These are phyloP conservation scores for Drosophila phalerata DNA, from an alignment of 2,888 invertebrate genomes.

Conservation along the genomic window DNA sequence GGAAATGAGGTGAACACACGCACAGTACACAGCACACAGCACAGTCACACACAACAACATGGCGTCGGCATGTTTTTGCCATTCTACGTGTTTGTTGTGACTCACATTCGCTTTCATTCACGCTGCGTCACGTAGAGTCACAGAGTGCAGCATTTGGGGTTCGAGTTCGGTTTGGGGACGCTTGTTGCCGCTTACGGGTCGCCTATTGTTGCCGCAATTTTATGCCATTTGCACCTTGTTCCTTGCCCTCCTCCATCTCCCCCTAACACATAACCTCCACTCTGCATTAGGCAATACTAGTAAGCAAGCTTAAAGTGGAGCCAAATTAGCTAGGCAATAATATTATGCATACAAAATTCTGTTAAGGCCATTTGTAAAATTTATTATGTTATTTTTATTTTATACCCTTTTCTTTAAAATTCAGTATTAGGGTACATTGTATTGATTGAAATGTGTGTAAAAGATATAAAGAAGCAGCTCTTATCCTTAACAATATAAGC, in stretches of 20 bases:
- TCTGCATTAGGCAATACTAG: neutral
- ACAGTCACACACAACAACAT: slow-evolving; percentile 24
- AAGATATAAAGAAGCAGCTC: no score
- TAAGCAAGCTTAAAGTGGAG: slow-evolving; percentile 10
- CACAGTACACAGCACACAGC: slow-evolving; percentile 43
- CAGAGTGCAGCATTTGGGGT: slow-evolving; percentile 14
- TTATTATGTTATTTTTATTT: slow-evolving; percentile 34
- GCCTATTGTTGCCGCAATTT: slow-evolving; percentile 63
- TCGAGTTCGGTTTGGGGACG: slow-evolving; percentile 42
- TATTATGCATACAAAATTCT: slow-evolving; percentile 50
- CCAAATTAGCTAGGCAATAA: slow-evolving; percentile 63
- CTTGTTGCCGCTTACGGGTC: slow-evolving; percentile 47
- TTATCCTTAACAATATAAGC: no score
- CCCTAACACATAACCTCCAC: neutral
- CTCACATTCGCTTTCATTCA: slow-evolving; percentile 48
- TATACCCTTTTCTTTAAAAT: no score
- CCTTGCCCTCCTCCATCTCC: slow-evolving; percentile 11
- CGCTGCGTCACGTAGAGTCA: slow-evolving; percentile 44
- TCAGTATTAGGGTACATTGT: no score
- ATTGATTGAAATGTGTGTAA: no score
- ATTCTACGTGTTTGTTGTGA: slow-evolving; percentile 15
- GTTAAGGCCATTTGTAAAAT: slow-evolving; percentile 48
- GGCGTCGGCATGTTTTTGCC: slow-evolving; percentile 56
- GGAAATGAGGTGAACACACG: slow-evolving; percentile 78
- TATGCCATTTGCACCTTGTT: slow-evolving; percentile 79